phyloP scores from a whole-genome alignment of 2,888 invertebrate species.

The Oligia fasciuncula region DNA sequence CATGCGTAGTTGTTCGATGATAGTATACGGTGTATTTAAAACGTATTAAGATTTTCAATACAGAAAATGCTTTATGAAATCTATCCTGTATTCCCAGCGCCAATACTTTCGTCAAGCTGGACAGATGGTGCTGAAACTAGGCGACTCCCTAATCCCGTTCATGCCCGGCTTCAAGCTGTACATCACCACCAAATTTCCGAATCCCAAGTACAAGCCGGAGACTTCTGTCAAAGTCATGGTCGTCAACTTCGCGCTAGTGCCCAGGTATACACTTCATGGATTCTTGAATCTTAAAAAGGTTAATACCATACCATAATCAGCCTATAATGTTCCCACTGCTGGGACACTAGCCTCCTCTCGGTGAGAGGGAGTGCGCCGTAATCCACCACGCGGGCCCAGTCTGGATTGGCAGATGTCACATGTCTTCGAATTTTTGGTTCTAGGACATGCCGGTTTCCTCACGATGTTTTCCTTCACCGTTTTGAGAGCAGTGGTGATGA shows the following conservation, averaged over 20 bases:
- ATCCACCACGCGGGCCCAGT: too few relatives aligned
- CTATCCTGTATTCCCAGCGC: constrained; percentile 82
- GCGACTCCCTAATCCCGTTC: constrained; percentile 95
- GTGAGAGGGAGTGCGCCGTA: too few relatives aligned
- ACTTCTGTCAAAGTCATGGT: constrained; percentile 95
- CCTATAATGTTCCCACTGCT: too few relatives aligned
- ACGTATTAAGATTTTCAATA: background rate
- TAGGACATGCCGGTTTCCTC: too few relatives aligned
- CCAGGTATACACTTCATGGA: constrained; percentile 87
- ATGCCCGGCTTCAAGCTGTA: constrained; percentile 94
- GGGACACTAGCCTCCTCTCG: too few relatives aligned
- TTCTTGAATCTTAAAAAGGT: background rate
- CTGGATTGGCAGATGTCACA: too few relatives aligned
- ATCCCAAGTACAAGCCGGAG: constrained; percentile 97
- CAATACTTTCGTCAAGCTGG: constrained; percentile 95
- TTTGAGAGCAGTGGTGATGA: too few relatives aligned
- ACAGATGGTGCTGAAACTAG: constrained; percentile 94
- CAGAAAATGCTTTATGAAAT: background rate
- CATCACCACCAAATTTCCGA: constrained; percentile 96
- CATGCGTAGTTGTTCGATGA: too few relatives aligned
- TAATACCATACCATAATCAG: too few relatives aligned
- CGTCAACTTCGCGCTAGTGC: constrained; percentile 96
- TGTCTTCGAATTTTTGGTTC: too few relatives aligned
- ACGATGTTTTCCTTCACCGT: too few relatives aligned
- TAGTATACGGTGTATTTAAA: background rate